phyloP scores from a whole-genome alignment of 2,797 vertebrate genomes.

The Sylvia borin region DNA sequence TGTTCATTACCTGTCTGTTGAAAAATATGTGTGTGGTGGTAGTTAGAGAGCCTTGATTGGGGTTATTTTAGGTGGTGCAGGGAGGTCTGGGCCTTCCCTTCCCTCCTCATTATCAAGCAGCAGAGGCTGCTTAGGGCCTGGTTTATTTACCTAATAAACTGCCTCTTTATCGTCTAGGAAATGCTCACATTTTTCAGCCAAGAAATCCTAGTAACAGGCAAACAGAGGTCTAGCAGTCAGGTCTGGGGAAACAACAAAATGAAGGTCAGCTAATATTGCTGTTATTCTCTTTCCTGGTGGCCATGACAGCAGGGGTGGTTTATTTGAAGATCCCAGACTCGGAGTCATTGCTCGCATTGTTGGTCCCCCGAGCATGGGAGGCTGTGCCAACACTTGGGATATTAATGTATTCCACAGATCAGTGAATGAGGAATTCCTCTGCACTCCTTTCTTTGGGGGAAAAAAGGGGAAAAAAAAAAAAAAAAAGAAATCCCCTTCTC shows the following conservation, averaged over 20 bases:
- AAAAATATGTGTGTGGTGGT: constrained; percentile 13
- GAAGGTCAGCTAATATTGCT: constrained; percentile 89
- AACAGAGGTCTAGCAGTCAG: constrained; percentile 87
- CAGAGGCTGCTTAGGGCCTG: constrained; percentile 80
- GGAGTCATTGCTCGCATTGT: constrained; percentile 92
- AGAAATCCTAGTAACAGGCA: constrained; percentile 96
- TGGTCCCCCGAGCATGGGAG: constrained; percentile 77
- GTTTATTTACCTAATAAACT: constrained; percentile 87
- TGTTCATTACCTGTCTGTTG: constrained; percentile 48
- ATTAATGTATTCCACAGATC: constrained; percentile 91
- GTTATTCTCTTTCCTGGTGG: constrained; percentile 85
- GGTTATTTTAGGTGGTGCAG: constrained; percentile 42
- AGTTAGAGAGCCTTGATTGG: background rate
- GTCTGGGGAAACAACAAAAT: constrained; percentile 92
- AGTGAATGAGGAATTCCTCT: constrained; percentile 85
- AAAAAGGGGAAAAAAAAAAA: background rate
- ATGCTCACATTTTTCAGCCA: constrained; percentile 84
- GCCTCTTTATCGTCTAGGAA: constrained; percentile 81
- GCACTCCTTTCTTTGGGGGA: constrained; percentile 69
- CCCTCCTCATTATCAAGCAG: constrained; percentile 75
- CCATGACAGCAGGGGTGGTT: constrained; percentile 87
- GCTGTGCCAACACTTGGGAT: constrained; percentile 88
- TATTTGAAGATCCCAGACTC: constrained; percentile 98
- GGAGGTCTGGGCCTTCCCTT: constrained; percentile 49
- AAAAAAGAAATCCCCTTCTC: constrained; percentile 48